A percentile compares a stretch with the other conserved stretches of the same genome.
Evolutionary conservation across 2,797 vertebrate species (phyloP).

Genomic region (Gallinago stenura): DNA sequence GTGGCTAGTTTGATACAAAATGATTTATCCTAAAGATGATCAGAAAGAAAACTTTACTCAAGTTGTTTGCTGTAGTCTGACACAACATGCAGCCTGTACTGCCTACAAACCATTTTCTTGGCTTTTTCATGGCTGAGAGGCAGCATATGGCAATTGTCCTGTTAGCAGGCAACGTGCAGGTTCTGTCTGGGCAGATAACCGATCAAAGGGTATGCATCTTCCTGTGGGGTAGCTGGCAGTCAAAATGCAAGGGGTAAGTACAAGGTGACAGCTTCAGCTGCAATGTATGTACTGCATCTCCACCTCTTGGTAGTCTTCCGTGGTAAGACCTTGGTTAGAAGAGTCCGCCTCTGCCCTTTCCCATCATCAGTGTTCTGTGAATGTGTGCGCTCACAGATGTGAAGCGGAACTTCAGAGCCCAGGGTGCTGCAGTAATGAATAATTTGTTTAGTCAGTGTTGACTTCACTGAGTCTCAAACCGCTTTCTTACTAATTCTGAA

Average conservation of each 20-base stretch:
- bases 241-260: not conserved
- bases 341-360: not conserved
- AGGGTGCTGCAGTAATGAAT: not conserved
- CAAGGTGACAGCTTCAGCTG: not conserved
- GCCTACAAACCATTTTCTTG: not conserved
- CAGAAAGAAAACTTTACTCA: not conserved
- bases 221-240: not conserved
- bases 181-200: not conserved
- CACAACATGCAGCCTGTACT: not conserved
- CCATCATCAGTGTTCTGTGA: not conserved
- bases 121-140: not conserved
- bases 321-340: not conserved
- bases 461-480: not conserved
- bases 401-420: not conserved
- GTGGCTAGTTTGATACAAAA: not conserved
- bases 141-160: not conserved
- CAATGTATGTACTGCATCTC: not conserved
- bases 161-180: not conserved
- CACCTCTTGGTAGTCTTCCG: not conserved
- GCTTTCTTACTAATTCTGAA: not conserved
- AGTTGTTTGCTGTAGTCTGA: not conserved
- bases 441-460: not conserved
- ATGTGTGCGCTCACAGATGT: not conserved
- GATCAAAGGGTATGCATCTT: not conserved
- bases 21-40: not conserved